These are phyloP conservation scores for Menidia menidia DNA, from an alignment of 2,797 vertebrate genomes.

Conservation along the genomic window DNA sequence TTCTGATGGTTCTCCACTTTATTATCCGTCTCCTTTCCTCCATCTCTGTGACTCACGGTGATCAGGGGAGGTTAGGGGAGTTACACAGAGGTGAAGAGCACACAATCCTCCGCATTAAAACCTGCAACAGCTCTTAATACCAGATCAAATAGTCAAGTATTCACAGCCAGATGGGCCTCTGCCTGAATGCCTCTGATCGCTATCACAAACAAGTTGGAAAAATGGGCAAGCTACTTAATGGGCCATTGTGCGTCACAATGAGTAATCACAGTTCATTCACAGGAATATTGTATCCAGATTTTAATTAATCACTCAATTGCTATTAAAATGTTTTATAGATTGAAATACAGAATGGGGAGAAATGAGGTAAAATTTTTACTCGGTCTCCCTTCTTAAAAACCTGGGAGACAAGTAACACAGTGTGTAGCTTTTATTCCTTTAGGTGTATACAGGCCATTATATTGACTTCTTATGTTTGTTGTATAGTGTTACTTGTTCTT, in stretches of 20 bases:
- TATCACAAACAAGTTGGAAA: slow-evolving; percentile 16
- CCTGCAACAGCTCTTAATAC: slow-evolving; percentile 70
- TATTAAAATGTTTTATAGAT: not conserved
- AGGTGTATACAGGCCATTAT: no score
- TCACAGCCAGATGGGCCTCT: slow-evolving; percentile 17
- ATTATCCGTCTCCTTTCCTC: slow-evolving; percentile 7
- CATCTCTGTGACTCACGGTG: slow-evolving; percentile 26
- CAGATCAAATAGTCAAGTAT: slow-evolving; percentile 73
- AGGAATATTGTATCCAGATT: slow-evolving; percentile 18
- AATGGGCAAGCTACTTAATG: slow-evolving; percentile 20
- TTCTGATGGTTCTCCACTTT: no score
- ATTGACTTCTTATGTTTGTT: no score
- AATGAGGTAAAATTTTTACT: no score
- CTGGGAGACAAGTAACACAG: no score
- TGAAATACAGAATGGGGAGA: not conserved
- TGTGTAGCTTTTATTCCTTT: no score
- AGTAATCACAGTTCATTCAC: slow-evolving; percentile 3
- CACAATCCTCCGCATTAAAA: slow-evolving; percentile 80
- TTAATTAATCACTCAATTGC: slow-evolving; percentile 16
- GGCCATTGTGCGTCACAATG: slow-evolving; percentile 48
- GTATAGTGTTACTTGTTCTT: no score
- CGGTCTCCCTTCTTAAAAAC: no score
- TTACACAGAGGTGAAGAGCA: slow-evolving; percentile 62
- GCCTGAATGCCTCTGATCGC: slow-evolving; percentile 40
- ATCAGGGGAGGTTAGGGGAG: slow-evolving; percentile 68